phyloP scores from a whole-genome alignment of 1,140 invertebrate genomes.

The Drosophila bifasciata region DNA sequence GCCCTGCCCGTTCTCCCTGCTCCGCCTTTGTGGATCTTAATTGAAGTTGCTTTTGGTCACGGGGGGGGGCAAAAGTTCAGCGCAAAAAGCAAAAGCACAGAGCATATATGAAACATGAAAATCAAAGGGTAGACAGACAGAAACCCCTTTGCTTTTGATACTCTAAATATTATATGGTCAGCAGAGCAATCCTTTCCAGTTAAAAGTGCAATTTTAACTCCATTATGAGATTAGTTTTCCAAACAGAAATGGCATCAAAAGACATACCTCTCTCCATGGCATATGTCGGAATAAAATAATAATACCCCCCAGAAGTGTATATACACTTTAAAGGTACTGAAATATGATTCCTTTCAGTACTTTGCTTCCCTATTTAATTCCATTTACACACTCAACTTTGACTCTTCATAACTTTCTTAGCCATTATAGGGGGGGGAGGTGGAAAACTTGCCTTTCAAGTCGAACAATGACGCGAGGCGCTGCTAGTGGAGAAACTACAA shows the following conservation, averaged over 20 bases:
- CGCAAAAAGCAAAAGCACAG: background rate
- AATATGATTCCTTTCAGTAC: too few relatives aligned
- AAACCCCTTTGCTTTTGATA: too few relatives aligned
- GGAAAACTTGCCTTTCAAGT: slow-evolving; percentile 20
- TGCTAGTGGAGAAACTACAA: slow-evolving; percentile 1
- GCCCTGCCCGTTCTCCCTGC: slow-evolving; percentile 1
- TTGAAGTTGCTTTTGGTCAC: slow-evolving; percentile 45
- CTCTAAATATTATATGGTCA: too few relatives aligned
- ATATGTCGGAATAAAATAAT: too few relatives aligned
- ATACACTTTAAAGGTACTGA: background rate
- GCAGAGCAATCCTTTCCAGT: too few relatives aligned
- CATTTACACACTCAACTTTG: slow-evolving; percentile 48
- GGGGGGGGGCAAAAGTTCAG: background rate
- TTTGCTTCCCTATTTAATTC: slow-evolving; percentile 39
- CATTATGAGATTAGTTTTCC: too few relatives aligned
- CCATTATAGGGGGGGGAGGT: slow-evolving; percentile 16
- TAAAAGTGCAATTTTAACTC: too few relatives aligned
- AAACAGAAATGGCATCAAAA: too few relatives aligned
- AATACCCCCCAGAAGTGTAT: too few relatives aligned
- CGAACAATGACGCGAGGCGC: slow-evolving; percentile 8
- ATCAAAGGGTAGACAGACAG: too few relatives aligned
- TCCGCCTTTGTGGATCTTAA: slow-evolving; percentile 53
- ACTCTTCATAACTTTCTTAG: slow-evolving; percentile 49
- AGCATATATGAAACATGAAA: background rate
- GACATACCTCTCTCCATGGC: too few relatives aligned